phyloP scores from a whole-genome alignment of 2,113 vertebrate species.

The Sebastes fasciatus region DNA sequence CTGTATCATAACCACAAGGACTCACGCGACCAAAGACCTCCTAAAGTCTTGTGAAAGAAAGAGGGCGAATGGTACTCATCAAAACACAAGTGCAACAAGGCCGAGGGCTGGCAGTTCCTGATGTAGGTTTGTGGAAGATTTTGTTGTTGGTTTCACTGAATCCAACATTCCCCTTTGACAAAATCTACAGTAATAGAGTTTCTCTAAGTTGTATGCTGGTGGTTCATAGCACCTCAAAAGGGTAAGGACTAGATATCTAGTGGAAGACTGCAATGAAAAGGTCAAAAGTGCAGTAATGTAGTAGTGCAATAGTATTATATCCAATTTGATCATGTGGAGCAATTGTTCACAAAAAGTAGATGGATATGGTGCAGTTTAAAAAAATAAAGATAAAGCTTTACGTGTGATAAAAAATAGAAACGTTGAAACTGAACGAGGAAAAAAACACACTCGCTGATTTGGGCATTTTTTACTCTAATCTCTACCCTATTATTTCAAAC shows the following conservation, averaged over 20 bases:
- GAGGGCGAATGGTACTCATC: background rate
- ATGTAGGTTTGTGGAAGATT: background rate
- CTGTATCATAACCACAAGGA: background rate
- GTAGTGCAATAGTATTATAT: too few species aligned
- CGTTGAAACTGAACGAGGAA: background rate
- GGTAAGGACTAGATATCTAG: background rate
- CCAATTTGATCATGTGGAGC: background rate
- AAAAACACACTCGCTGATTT: background rate
- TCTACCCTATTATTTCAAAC: background rate
- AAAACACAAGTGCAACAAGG: background rate
- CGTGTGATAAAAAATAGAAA: background rate
- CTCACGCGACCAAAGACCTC: background rate
- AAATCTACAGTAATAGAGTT: background rate
- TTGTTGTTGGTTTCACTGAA: background rate
- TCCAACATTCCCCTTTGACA: background rate
- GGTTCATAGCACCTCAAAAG: background rate
- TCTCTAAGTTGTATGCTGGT: background rate
- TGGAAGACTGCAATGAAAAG: background rate
- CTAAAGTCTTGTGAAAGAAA: background rate
- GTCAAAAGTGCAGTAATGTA: too few species aligned
- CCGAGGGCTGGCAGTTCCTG: too few species aligned
- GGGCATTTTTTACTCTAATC: background rate
- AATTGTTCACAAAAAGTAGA: too few species aligned
- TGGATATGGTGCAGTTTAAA: background rate
- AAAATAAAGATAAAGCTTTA: background rate